These are phyloP conservation scores for Hippocampus guttulatus DNA, from an alignment of 2,113 vertebrate genomes.

Conservation along the genomic window DNA sequence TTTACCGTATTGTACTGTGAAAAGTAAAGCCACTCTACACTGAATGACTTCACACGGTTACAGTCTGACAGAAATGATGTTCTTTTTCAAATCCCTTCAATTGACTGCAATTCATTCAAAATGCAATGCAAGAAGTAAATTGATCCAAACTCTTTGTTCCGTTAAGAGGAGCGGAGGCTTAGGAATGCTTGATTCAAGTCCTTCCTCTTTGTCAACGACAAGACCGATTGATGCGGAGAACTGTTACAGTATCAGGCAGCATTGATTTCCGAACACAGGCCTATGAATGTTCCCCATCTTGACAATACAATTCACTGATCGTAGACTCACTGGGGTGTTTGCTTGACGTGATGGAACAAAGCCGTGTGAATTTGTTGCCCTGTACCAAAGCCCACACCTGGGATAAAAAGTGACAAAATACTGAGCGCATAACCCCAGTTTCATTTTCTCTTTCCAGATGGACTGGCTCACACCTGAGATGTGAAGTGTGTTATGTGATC, in stretches of 20 bases:
- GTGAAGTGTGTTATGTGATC: slow-evolving; percentile 82
- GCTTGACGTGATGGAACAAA: slow-evolving; percentile 26
- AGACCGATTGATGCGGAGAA: slow-evolving; percentile 49
- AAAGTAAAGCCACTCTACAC: slow-evolving; percentile 12
- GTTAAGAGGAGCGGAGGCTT: slow-evolving; percentile 19
- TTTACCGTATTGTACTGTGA: background rate
- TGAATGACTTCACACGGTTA: slow-evolving; percentile 14
- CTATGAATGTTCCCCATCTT: slow-evolving; percentile 39
- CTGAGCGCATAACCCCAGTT: slow-evolving; percentile 53
- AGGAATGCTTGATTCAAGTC: slow-evolving; percentile 27
- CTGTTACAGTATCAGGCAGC: slow-evolving; percentile 45
- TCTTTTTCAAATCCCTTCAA: slow-evolving; percentile 59
- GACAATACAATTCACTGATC: slow-evolving; percentile 49
- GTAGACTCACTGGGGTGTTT: slow-evolving; percentile 27
- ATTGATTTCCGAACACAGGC: slow-evolving; percentile 52
- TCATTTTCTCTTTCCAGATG: slow-evolving; percentile 71
- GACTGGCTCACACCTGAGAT: slow-evolving; percentile 61
- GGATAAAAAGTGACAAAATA: slow-evolving; percentile 46
- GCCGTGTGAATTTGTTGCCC: slow-evolving; percentile 8
- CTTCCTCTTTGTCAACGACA: slow-evolving; percentile 32
- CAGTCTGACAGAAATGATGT: slow-evolving; percentile 14
- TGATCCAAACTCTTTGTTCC: slow-evolving; percentile 48
- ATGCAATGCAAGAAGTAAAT: slow-evolving; percentile 31
- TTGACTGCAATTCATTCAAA: slow-evolving; percentile 38
- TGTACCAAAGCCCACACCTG: slow-evolving; percentile 29